phyloP scores from a whole-genome alignment of 2,797 vertebrate genomes.

The Thripadectes ignobilis region DNA sequence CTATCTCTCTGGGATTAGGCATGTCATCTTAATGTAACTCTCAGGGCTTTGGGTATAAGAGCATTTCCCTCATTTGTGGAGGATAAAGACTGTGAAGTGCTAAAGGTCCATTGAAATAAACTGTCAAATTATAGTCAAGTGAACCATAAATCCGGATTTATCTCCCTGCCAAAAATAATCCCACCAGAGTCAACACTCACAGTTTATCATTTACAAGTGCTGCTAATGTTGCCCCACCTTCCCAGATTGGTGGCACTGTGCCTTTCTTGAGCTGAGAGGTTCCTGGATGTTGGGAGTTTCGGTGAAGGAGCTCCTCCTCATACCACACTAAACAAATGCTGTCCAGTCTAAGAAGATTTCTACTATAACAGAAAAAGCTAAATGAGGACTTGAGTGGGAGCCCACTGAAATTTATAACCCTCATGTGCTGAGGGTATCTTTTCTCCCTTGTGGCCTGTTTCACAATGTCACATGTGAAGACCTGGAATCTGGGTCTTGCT shows the following conservation, averaged over 20 bases:
- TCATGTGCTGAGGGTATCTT: not conserved
- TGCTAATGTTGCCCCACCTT: not conserved
- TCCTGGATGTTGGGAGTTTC: not conserved
- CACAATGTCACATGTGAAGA: not conserved
- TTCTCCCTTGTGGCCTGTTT: not conserved
- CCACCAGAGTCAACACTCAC: rapidly evolving
- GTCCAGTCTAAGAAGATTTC: not conserved
- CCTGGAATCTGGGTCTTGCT: not conserved
- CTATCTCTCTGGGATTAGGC: not conserved
- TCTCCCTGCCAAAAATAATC: not conserved
- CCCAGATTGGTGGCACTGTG: not conserved
- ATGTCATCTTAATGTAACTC: not conserved
- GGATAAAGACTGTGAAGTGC: not conserved
- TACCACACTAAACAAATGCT: not conserved
- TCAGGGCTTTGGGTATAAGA: not conserved
- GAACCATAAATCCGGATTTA: not conserved
- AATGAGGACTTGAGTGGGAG: not conserved
- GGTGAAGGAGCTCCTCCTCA: not conserved
- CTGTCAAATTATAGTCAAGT: not conserved
- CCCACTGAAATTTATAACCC: not conserved
- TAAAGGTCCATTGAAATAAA: not conserved
- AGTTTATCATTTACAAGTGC: not conserved
- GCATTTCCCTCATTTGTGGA: not conserved
- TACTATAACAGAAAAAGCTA: not conserved
- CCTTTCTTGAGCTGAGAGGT: not conserved